Evolutionary conservation across 2,888 invertebrate genomes (phyloP), one percentile per base, ranked within the genome.

Genomic region (Lagria hirta): DNA sequence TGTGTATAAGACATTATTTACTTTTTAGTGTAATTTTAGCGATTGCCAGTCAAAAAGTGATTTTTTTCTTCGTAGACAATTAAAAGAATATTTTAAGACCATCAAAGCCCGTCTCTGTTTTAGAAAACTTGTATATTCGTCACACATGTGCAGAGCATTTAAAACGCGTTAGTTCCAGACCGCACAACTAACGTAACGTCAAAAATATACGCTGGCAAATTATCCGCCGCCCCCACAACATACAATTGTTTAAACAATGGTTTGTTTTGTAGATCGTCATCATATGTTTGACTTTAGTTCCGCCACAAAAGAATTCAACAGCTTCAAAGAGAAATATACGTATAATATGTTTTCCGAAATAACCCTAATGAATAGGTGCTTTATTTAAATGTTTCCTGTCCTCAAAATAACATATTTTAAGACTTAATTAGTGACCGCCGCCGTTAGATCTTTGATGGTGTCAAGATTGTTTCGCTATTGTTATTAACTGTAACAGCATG

Each of bases 201-300:
- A 53, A 54, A 64, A 60, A 62, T 60, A 60, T 52, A 27, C 26
- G 13, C 49, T 55, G 51, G 62, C 64, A 62, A 64, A 67, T 65
- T 65, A 63, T 49, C 58, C 62, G 57, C 54, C n/a, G n/a, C n/a
- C n/a, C 54, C 55, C 54, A 49, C 61, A 49, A 52, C 51, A 53
- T 52, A 53, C 56, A 61, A 65, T 66, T 68, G 65, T 65, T 66
- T 64, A 61, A 65, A 65, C 64, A 66, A 66, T 65, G 60, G 54
- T 43, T 58, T 62, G 58, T 54, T 61, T 61, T 61, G 53, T 57
- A 57, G 53, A 5, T 30, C 30, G 30, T 30, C 69, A 67, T 64
- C 69, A 68, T 57, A 57, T 69, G 69, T 63, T 68, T 66, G 55
- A 46, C 57, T 65, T 69, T 69, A 68, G 69, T 69, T 69, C 65